Evolutionary conservation across 2,888 invertebrate genomes (phyloP), one percentile per base, ranked within the genome.

Genomic region (Synanthedon tipuliformis): DNA sequence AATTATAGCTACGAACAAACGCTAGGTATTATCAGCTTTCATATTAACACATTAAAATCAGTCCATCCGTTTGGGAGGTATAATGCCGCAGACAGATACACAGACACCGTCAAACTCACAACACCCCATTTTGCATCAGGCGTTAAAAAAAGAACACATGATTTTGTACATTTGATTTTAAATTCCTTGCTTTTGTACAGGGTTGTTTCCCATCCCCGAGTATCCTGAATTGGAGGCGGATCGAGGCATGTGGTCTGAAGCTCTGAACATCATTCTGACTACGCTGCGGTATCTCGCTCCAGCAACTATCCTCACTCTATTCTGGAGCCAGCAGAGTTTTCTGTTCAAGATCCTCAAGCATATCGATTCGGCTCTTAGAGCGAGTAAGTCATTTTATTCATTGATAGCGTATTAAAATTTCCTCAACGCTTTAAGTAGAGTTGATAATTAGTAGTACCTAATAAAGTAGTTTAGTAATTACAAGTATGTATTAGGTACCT

Each of bases 251-350:
- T 88, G 85, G 88, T 80, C 87, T 57, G 68, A 80, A 57, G 83
- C 82, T 55, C 64, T 87, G 53, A 78, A 83, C 62, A 77, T 77
- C 51, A 72, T 88, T 56, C 61, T 87, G 62, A 86, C 89, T 56
- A 86, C 89, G 60, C 76, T 90, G 59, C 88, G 89, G 64, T 81
- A 89, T 68, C 73, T 90, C 57, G 82, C 90, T 58, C 90, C 90
- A 57, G 81, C 89, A 48, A 89, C 89, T 7, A 73, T 90, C 40
- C 76, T 90, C 50, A 87, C 89, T 0, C 64, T 90, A 27, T 77
- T 90, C 66, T 89, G 89, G 84, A 87, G 89, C 34, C 86, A 88
- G 57, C 88, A 88, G 66, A 86, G 88, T 61, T 82, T 89, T 65
- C 65, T 90, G 55, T 82, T 88, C 63, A 88, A 76, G 60, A 64